These are phyloP conservation scores for Gouania willdenowi DNA, from an alignment of 2,797 vertebrate genomes.

Conservation along the genomic window DNA sequence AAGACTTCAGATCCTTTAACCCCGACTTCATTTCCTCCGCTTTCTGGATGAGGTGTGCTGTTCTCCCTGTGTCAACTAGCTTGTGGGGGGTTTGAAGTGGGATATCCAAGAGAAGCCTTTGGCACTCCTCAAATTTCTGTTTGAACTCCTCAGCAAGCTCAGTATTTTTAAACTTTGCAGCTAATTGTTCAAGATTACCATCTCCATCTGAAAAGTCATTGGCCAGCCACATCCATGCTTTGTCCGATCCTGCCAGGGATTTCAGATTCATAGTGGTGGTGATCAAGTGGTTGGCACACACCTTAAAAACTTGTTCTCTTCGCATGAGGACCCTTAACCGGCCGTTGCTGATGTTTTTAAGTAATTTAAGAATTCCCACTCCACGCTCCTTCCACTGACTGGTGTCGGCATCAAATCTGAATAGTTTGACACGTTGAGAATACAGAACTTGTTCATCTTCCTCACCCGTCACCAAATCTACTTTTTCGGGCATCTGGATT, in stretches of 20 bases:
- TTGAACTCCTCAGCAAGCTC: constrained; percentile 95
- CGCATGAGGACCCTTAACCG: constrained; percentile 93
- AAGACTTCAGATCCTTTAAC: constrained; percentile 91
- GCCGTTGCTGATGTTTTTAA: constrained; percentile 89
- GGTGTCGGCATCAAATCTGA: constrained; percentile 86
- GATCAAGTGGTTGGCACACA: constrained; percentile 99
- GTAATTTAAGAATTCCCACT: constrained; percentile 90
- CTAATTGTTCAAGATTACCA: constrained; percentile 86
- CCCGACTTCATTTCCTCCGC: constrained; percentile 98
- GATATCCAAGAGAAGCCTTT: constrained; percentile 90
- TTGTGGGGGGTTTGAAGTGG: constrained; percentile 97
- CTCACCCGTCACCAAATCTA: constrained; percentile 94
- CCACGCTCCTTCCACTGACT: constrained; percentile 98
- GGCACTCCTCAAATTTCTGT: constrained; percentile 93
- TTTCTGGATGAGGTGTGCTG: constrained; percentile 93
- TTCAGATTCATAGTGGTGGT: constrained; percentile 98
- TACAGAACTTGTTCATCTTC: constrained; percentile 93
- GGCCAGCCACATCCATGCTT: constrained; percentile 96
- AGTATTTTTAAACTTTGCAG: constrained; percentile 93
- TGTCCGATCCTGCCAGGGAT: constrained; percentile 89
- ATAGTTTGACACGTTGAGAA: constrained; percentile 91
- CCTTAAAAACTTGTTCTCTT: constrained; percentile 95
- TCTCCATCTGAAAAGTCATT: constrained; percentile 95
- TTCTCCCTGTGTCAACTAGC: constrained; percentile 89
- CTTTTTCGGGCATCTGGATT: constrained; percentile 94